Conservation (phyloP, 2,888 invertebrate species). For the Amiota mariae region DNA sequence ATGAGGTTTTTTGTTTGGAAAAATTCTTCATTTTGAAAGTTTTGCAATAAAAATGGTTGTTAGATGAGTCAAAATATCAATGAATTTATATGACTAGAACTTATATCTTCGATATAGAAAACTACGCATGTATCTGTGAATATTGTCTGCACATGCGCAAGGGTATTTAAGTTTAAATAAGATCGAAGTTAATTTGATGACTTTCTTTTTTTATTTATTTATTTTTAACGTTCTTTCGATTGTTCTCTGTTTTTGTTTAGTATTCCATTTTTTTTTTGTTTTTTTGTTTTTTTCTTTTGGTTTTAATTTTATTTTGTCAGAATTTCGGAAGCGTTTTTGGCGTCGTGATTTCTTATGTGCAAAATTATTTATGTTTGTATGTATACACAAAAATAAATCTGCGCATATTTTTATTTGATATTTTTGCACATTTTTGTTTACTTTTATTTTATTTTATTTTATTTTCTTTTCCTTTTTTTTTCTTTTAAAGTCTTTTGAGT, state of each 20-base stretch:
- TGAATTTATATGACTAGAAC: too few relatives aligned
- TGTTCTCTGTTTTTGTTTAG: neutral
- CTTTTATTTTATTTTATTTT: neutral
- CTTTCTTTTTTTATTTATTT: neutral
- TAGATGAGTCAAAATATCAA: too few relatives aligned
- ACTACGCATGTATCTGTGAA: too few relatives aligned
- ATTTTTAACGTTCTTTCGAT: neutral
- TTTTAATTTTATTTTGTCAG: neutral
- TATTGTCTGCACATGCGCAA: too few relatives aligned
- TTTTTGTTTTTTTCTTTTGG: neutral
- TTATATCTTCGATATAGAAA: too few relatives aligned
- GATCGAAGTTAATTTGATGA: too few relatives aligned
- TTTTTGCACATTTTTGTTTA: neutral
- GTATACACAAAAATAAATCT: too few relatives aligned
- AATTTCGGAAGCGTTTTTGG: constrained; percentile 14
- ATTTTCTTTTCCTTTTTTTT: neutral
- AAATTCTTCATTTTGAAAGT: too few relatives aligned
- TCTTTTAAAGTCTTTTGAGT: constrained; percentile 1
- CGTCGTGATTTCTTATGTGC: neutral
- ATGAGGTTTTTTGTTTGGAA: too few relatives aligned
- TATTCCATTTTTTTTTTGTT: constrained; percentile 16
- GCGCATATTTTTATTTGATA: too few relatives aligned
- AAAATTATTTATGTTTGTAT: too few relatives aligned
- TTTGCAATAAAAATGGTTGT: neutral
- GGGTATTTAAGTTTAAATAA: too few relatives aligned